Evolutionary conservation across 2,888 invertebrate genomes (phyloP), one percentile per base, ranked within the genome.

Genomic region (Cosmia trapezina): DNA sequence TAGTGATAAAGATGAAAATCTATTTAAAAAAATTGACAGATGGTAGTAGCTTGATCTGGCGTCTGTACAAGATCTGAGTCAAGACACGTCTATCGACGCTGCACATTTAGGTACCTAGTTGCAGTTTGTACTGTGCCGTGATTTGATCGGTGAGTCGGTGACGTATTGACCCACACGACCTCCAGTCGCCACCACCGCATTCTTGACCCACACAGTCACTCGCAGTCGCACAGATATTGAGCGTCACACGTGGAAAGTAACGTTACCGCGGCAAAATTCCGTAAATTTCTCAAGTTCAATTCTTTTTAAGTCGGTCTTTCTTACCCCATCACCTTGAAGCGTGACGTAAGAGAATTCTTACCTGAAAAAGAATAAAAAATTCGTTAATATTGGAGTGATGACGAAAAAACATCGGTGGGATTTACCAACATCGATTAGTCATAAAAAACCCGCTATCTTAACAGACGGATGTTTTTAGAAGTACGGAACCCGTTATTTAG

Each of bases 341-440:
- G 68, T 61, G 57, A 72, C 74, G 65, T 70, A 69, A 78, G 80
- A 65, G 71, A 84, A 87, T 79, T 83, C 91, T 87, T 92, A 92
- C 92, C 92, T 92, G 91, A 75, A 92, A 91, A 87, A 88, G 76
- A 87, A 84, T 83, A 85, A 84, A 87, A 70, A 74, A n/a, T 49
- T 56, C 63, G 80, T 88, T 82, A 89, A 78, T 86, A 85, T 80
- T 76, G 64, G 70, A 79, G 63, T 79, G 63, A 68, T 81, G 73
- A 71, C 53, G 69, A 67, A 70, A 75, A 59, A 71, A 41, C 28
- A 65, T 63, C 65, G 57, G 66, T 67, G 63, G 75, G 73, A 68
- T 73, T 80, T 70, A 59, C 73, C 73, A 77, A 37, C 47, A 70
- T 73, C 62, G 64, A 60, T 78, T 80, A 74, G 62, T 76, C 82